phyloP scores from a whole-genome alignment of 2,113 vertebrate species.

The Alexandromys fortis region DNA sequence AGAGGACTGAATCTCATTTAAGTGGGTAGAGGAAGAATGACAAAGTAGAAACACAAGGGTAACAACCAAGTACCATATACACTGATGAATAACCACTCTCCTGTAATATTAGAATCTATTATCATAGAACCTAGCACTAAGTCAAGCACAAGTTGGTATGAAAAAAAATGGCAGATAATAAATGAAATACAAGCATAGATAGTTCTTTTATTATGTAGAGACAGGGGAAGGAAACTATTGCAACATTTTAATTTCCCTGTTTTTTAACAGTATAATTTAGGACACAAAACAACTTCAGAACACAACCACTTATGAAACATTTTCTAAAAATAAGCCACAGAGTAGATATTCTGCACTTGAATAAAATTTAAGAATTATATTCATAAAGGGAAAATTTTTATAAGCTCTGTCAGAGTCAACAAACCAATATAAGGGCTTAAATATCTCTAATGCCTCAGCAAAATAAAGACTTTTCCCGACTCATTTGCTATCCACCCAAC shows the following conservation, averaged over 20 bases:
- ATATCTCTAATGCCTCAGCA: not conserved
- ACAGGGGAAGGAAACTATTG: not conserved
- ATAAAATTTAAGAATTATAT: conserved; percentile 52
- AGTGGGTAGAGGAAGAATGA: not conserved
- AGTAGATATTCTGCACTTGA: not conserved
- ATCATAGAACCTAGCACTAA: not conserved
- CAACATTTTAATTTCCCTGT: not conserved
- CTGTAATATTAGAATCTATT: conserved; percentile 48
- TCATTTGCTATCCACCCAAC: not conserved
- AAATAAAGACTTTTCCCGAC: not conserved
- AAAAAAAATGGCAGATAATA: conserved; percentile 40
- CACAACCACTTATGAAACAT: conserved; percentile 24
- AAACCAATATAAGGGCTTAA: conserved; percentile 48
- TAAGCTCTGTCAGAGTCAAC: not conserved
- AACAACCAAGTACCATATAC: not conserved
- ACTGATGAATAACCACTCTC: not conserved
- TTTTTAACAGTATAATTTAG: conserved; percentile 46
- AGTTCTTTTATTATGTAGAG: not conserved
- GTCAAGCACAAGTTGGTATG: not conserved
- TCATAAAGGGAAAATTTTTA: conserved; percentile 45
- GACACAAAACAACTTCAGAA: conserved; percentile 31
- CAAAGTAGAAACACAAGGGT: not conserved
- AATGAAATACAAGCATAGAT: conserved; percentile 38
- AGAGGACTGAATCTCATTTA: conserved; percentile 31
- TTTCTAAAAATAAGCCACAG: conserved; percentile 50